These are phyloP conservation scores for Spondyliosoma cantharus DNA, from an alignment of 2,797 vertebrate species.

Conservation along the genomic window DNA sequence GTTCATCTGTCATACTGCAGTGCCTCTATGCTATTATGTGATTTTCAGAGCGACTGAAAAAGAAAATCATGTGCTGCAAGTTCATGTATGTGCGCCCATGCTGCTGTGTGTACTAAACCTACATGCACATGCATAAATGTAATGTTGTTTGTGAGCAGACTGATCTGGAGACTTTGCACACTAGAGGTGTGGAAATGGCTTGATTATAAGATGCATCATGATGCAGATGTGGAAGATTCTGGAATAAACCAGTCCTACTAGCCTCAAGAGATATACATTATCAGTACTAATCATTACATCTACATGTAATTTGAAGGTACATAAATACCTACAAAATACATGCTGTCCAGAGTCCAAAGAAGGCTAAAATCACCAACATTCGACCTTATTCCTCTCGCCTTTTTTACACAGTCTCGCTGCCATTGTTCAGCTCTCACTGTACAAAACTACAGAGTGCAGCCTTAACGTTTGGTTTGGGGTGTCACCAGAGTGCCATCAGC, in stretches of 20 bases:
- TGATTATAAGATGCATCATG: too few species aligned
- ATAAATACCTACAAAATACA: not conserved
- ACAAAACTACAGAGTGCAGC: constrained; percentile 12
- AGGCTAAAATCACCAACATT: not conserved
- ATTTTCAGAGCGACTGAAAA: not conserved
- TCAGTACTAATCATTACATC: not conserved
- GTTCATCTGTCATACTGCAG: constrained; percentile 1
- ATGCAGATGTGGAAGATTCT: too few species aligned
- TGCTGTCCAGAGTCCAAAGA: not conserved
- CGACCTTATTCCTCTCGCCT: not conserved
- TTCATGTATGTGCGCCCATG: not conserved
- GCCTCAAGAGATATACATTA: not conserved
- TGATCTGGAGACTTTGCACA: constrained; percentile 18
- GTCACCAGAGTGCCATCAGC: constrained; percentile 53
- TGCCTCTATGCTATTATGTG: not conserved
- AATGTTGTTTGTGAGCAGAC: constrained; percentile 18
- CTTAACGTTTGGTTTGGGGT: constrained; percentile 36
- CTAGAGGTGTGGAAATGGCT: not conserved
- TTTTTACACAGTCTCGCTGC: constrained; percentile 18
- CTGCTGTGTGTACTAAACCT: not conserved
- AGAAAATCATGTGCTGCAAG: not conserved
- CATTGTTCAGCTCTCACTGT: constrained; percentile 3
- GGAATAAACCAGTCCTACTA: not conserved
- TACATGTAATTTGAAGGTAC: not conserved
- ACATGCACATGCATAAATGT: not conserved